Base-by-base conservation (phyloP, 2,113 vertebrate genomes). In the Trachemys scripta region DNA sequence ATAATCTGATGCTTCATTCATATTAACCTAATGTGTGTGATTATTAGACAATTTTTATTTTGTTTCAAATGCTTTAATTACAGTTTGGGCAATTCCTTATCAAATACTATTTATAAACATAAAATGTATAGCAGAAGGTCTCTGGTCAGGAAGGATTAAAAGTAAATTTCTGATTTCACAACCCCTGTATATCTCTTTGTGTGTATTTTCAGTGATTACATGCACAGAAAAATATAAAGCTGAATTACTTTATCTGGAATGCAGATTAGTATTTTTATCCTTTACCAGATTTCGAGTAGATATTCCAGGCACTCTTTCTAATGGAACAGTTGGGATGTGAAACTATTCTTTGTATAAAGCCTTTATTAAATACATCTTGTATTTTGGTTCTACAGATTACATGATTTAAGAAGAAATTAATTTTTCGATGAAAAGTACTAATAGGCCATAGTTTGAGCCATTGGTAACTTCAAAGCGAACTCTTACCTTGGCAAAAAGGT, bases 71-170 rank as follows among this genome's bases (percentile, higher is more conserved):
- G 6, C 51, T 95, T 92, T 45, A 92, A 84, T 80, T 56, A 76
- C 85, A 84, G 93, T 75, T 90, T 38, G 5, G 50, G 27, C 45
- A 82, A 31, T 90, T 59, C 88, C 88, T 94, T 94, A 78, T 62
- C 22, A 94, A 88, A 93, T 54, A 38, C 85, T 92, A 69, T 79
- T 94, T 95, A 47, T 92, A 85, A 6, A 93, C 92, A 56, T 80
- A 72, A 38, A 92, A 87, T 3, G 45, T 57, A 0, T 17, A 80
- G 91, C 97, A 97, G 97, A 93, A 97, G 95, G 92, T 89, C 59
- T 84, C 54, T 90, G 90, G 11, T 94, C 88, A 84, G 82, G 92
- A 96, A 94, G 82, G 93, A 96, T 96, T 97, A 95, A 97, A 97
- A 92, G 84, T 95, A 56, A 95, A 96, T 94, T 94, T 93, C 90